Percentiles rank a stretch among this genome's conserved stretches.
These are phyloP conservation scores for Thalpophila matura DNA, from an alignment of 2,888 invertebrate genomes.

Conservation along the genomic window DNA sequence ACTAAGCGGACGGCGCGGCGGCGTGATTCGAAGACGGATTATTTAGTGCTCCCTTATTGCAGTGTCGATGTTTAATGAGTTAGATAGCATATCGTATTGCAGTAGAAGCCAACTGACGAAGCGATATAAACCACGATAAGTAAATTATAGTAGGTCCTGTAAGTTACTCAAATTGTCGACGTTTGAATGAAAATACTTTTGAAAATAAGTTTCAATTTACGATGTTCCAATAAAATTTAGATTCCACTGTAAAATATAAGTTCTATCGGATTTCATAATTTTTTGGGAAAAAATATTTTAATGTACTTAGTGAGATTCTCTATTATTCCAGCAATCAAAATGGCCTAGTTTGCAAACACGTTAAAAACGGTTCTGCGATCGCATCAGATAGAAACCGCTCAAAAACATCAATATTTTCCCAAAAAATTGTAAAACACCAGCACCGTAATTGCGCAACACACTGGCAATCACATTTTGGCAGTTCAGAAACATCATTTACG, in stretches of 20 bases:
- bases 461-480: no score
- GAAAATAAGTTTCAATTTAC: neutral
- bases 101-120: conserved; percentile 26
- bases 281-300: neutral
- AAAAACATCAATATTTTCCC: no score
- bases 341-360: no score
- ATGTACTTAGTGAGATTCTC: no score
- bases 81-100: neutral
- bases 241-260: conserved; percentile 25
- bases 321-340: no score
- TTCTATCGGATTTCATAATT: conserved; percentile 1
- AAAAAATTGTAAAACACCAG: no score
- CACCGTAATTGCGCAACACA: no score
- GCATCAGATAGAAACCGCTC: no score
- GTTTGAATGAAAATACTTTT: conserved; percentile 3
- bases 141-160: conserved; percentile 2
- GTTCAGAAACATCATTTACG: no score
- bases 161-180: conserved; percentile 24
- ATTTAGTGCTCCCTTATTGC: conserved; percentile 37
- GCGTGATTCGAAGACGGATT: conserved; percentile 56
- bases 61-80: conserved; percentile 40
- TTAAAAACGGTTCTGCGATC: no score
- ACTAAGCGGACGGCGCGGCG: conserved; percentile 61
- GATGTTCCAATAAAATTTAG: neutral
- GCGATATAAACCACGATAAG: no score